phyloP scores from a whole-genome alignment of 1,140 invertebrate species.

The Panonychus citri region DNA sequence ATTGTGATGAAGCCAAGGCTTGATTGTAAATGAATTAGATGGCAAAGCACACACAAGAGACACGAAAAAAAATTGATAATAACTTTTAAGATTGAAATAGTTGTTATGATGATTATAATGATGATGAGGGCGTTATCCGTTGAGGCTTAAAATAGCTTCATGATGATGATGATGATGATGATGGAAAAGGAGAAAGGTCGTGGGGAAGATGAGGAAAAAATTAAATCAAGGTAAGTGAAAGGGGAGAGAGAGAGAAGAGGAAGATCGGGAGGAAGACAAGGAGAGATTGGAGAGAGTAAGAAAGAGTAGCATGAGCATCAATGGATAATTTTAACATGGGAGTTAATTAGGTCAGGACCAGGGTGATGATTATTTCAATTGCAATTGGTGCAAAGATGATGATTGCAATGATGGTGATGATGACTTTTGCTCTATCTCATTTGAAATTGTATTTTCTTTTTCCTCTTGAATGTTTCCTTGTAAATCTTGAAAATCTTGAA shows the following conservation, averaged over 20 bases:
- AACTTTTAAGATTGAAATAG: background rate
- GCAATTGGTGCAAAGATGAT: no score
- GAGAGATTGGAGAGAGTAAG: background rate
- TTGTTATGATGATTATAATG: background rate
- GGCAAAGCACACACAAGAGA: background rate
- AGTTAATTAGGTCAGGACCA: no score
- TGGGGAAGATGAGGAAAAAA: background rate
- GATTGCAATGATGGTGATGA: no score
- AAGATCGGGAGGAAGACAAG: background rate
- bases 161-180: background rate
- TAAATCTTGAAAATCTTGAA: no score
- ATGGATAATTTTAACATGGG: no score
- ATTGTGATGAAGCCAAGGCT: background rate
- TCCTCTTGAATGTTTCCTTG: no score
- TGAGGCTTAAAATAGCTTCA: background rate
- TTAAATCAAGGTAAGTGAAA: background rate
- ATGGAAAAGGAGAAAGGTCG: no score
- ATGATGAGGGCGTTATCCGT: background rate
- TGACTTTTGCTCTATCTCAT: no score
- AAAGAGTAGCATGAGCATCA: background rate
- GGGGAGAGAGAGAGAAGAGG: background rate
- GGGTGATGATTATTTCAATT: no score
- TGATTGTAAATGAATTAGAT: background rate
- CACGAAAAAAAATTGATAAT: background rate
- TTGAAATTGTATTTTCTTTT: no score